A percentile compares a stretch with the other conserved stretches of the same genome.
phyloP scores from a whole-genome alignment of 2,797 vertebrate species.

The Alca torda region DNA sequence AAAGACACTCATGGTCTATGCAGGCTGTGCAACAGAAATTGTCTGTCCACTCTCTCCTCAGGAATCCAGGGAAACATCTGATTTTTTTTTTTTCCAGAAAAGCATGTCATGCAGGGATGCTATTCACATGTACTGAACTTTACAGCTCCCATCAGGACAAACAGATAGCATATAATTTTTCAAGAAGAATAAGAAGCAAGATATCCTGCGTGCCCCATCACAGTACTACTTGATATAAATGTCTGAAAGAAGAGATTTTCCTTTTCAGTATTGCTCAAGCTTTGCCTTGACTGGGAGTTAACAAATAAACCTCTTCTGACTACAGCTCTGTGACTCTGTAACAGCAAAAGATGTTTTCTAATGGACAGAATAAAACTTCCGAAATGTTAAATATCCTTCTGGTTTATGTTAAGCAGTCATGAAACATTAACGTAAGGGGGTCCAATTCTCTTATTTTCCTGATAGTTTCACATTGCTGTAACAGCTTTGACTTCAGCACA shows the following conservation, averaged over 20 bases:
- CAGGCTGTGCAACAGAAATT: background rate
- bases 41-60: background rate
- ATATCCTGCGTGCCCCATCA: background rate
- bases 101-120: fast-evolving
- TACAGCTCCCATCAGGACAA: background rate
- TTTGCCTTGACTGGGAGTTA: background rate
- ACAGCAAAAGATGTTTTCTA: background rate
- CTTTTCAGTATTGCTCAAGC: background rate
- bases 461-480: background rate
- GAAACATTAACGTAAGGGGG: background rate
- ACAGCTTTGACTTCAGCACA: background rate
- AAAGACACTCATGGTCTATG: background rate
- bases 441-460: background rate
- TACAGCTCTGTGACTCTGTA: background rate
- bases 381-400: fast-evolving
- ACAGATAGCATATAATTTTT: background rate
- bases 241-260: background rate
- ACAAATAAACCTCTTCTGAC: background rate
- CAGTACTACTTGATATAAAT: background rate
- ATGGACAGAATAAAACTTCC: background rate
- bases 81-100: background rate
- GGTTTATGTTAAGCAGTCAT: background rate
- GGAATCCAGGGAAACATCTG: background rate
- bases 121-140: background rate
- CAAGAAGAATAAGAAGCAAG: background rate